Evolutionary conservation across 2,888 invertebrate species (phyloP), one percentile per base, ranked within the genome.

Genomic region (Zonitis immaculata): DNA sequence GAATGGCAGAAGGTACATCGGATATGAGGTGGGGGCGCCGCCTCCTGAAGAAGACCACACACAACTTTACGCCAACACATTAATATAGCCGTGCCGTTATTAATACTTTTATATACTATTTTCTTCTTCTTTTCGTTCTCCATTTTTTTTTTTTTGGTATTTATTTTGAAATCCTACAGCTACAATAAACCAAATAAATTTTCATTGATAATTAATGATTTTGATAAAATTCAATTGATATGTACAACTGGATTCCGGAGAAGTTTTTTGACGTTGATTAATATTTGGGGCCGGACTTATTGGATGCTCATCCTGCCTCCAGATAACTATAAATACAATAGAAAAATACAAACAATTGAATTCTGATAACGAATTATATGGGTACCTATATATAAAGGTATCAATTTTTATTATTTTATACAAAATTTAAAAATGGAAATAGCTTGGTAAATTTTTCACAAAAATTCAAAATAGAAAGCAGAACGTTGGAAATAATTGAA

Each of bases 101-200:
- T 73, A 73, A 72, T 73, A 73, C 73, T 72, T 70, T 70, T 72
- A 73, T 69, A 73, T n/a, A n/a, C n/a, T n/a, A n/a, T n/a, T n/a
- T n/a, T n/a, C n/a, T n/a, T n/a, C n/a, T n/a, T n/a, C n/a, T n/a
- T n/a, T n/a, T n/a, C n/a, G n/a, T n/a, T n/a, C n/a, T n/a, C n/a
- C n/a, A n/a, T n/a, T n/a, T n/a, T n/a, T n/a, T n/a, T n/a, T n/a
- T n/a, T n/a, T n/a, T n/a, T n/a, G n/a, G n/a, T n/a, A n/a, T n/a
- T n/a, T n/a, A n/a, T n/a, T n/a, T n/a, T n/a, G n/a, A n/a, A 65
- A 67, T 67, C 69, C 70, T 63, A 68, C 51, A 49, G 54, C 54
- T 57, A 54, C 51, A 54, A 26, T 28, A 16, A 52, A 8, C 54
- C 44, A 47, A 14, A n/a, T 18, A 8, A 18, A 12, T 51, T 26